These are phyloP conservation scores for Oreochromis tanganicae DNA, from an alignment of 2,113 vertebrate genomes.

Conservation along the genomic window DNA sequence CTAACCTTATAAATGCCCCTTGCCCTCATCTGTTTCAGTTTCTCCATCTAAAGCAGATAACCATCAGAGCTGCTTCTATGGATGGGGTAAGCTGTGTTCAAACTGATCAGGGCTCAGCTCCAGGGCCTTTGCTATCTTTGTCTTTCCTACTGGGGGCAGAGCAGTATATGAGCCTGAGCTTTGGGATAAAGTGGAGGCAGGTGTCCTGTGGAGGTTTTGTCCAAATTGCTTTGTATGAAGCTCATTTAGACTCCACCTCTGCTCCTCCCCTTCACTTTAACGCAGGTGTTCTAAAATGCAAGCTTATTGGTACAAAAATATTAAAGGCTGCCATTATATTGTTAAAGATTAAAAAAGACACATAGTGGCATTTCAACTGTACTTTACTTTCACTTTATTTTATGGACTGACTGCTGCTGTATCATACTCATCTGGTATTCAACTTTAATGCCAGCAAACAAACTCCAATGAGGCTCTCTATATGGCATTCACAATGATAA, in stretches of 20 bases:
- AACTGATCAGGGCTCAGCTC: slow-evolving; percentile 2
- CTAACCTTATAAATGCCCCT: slow-evolving; percentile 74
- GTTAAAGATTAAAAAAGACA: neutral
- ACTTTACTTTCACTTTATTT: neutral
- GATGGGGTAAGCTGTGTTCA: neutral
- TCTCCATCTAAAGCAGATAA: slow-evolving; percentile 70
- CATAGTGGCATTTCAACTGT: neutral
- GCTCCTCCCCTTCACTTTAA: slow-evolving; percentile 10
- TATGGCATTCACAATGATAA: neutral
- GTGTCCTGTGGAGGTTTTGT: neutral
- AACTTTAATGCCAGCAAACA: neutral
- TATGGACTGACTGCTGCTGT: neutral
- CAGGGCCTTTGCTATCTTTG: slow-evolving; percentile 14
- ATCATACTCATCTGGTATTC: neutral
- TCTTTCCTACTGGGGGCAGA: slow-evolving; percentile 68
- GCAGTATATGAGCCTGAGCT: slow-evolving; percentile 13
- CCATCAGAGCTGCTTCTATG: slow-evolving; percentile 67
- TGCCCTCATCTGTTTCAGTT: slow-evolving; percentile 58
- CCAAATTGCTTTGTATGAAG: neutral
- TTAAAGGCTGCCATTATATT: neutral
- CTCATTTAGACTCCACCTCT: slow-evolving; percentile 14
- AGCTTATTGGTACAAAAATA: neutral
- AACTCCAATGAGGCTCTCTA: neutral
- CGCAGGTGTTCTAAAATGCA: slow-evolving; percentile 32
- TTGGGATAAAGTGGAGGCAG: neutral